These are phyloP conservation scores for Luscinia luscinia DNA, from an alignment of 2,797 vertebrate genomes.

Conservation along the genomic window DNA sequence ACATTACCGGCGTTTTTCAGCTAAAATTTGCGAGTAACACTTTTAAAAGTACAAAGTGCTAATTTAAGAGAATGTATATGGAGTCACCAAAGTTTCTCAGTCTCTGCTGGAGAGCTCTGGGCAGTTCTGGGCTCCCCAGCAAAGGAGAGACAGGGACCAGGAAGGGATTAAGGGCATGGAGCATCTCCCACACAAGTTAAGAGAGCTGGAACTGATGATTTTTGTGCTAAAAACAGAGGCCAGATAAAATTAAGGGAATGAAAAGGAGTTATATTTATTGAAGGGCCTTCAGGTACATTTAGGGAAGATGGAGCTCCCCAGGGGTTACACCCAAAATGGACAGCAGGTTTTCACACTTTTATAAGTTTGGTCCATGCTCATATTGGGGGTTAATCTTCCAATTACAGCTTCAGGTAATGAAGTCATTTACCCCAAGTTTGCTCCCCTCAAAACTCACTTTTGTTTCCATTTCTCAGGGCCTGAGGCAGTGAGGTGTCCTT, in stretches of 20 bases:
- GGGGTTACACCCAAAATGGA: no score
- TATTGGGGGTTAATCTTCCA: no score
- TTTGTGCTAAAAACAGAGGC: not conserved
- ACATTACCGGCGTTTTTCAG: rapidly evolving
- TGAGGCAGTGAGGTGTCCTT: not conserved
- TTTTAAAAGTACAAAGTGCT: not conserved
- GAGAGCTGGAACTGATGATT: not conserved
- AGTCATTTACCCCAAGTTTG: not conserved
- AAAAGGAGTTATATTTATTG: not conserved
- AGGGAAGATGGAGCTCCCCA: rapidly evolving
- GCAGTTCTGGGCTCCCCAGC: not conserved
- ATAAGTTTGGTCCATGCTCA: not conserved
- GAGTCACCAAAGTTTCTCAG: not conserved
- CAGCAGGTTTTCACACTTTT: not conserved
- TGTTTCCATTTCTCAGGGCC: not conserved
- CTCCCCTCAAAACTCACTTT: not conserved
- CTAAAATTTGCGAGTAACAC: not conserved
- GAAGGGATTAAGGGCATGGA: not conserved
- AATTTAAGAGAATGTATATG: rapidly evolving
- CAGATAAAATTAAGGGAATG: not conserved
- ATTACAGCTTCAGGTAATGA: not conserved
- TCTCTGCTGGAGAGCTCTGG: rapidly evolving
- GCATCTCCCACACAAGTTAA: not conserved
- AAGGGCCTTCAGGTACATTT: not conserved
- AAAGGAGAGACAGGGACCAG: not conserved